These are phyloP conservation scores for Drosophila seguyi DNA, from an alignment of 1,140 invertebrate genomes.

Conservation along the genomic window DNA sequence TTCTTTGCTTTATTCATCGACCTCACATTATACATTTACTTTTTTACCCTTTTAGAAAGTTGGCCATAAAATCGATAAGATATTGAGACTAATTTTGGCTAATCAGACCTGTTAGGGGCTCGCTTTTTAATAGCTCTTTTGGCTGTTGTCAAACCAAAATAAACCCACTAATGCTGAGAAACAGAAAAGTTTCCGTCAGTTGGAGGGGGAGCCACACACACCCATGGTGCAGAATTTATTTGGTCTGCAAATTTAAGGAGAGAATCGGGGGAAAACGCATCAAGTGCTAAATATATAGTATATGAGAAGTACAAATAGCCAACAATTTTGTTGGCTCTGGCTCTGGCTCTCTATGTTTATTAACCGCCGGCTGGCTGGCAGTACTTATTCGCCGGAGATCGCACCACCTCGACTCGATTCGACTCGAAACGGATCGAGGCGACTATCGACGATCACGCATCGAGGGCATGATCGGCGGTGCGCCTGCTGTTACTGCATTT, in stretches of 20 bases:
- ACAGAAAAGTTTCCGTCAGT: conserved; percentile 41
- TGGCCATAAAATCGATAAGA: conserved; percentile 44
- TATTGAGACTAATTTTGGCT: conserved; percentile 32
- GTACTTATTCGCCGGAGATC: conserved; percentile 37
- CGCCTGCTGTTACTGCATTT: conserved; percentile 65
- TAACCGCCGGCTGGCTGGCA: conserved; percentile 36
- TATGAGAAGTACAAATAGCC: conserved; percentile 49
- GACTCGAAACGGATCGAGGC: conserved; percentile 22
- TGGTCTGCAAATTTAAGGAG: conserved; percentile 41
- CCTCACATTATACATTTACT: not conserved
- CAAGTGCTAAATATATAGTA: conserved; percentile 33
- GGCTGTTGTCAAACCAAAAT: conserved; percentile 22
- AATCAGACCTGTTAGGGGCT: conserved; percentile 36
- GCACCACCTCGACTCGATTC: conserved; percentile 36
- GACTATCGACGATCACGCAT: conserved; percentile 68
- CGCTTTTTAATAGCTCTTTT: conserved; percentile 25
- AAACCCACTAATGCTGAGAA: conserved; percentile 22
- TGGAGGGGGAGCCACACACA: conserved; percentile 11
- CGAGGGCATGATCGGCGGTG: conserved; percentile 61
- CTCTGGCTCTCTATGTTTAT: conserved; percentile 40
- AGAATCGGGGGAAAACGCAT: conserved; percentile 25
- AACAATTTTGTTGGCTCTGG: conserved; percentile 49
- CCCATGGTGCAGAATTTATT: conserved; percentile 28
- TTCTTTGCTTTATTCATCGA: not conserved
- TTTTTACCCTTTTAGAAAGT: conserved; percentile 18